Percentiles rank a stretch among this genome's conserved stretches.
Evolutionary conservation across 2,797 vertebrate species (phyloP).

Genomic region (Sarcophilus harrisii): DNA sequence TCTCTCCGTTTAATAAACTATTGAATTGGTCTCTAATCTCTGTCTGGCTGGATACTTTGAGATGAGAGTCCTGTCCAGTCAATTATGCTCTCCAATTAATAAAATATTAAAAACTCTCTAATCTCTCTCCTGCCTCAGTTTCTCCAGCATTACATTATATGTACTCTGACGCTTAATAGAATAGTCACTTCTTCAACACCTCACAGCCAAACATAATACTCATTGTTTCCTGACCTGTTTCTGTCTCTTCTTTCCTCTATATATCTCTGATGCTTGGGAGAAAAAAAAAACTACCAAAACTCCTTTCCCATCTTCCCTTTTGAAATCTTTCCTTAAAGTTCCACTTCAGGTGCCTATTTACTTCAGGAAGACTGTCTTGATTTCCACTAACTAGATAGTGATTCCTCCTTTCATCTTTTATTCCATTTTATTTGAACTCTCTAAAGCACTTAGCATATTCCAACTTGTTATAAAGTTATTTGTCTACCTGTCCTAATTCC

Average conservation of each 20-base stretch:
- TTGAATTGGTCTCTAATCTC: too few species aligned
- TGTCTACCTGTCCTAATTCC: background rate
- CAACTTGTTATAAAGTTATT: background rate
- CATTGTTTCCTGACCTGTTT: background rate
- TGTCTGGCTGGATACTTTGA: too few species aligned
- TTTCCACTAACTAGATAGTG: background rate
- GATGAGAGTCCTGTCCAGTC: background rate
- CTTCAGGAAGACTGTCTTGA: background rate
- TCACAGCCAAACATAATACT: background rate
- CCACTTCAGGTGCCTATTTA: background rate
- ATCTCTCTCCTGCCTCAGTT: too few species aligned
- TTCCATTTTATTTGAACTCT: background rate
- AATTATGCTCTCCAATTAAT: too few species aligned
- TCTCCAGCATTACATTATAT: background rate
- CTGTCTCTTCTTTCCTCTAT: background rate
- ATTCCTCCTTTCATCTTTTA: background rate
- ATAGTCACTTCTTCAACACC: background rate
- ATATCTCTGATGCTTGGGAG: background rate
- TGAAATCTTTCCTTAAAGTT: background rate
- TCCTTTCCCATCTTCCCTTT: background rate
- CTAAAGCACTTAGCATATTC: background rate
- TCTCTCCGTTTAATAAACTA: background rate
- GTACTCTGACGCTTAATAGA: background rate
- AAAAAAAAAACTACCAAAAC: background rate
- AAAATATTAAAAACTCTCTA: too few species aligned